Conservation (phyloP, 2,113 vertebrate genomes). For the Taurulus bubalis region DNA sequence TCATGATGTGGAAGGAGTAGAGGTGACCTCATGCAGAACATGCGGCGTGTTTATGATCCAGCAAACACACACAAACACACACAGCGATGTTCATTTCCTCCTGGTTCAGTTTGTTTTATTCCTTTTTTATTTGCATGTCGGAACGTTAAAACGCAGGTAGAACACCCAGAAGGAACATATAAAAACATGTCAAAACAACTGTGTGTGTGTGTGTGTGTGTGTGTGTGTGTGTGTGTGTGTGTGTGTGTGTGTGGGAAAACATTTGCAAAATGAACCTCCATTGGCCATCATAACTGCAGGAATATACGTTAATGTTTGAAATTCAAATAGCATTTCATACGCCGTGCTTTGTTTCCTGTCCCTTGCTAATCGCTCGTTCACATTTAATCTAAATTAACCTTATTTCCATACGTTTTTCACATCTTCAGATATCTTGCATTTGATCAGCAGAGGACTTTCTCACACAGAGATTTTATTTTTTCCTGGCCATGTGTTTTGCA, state of each 20-base stretch:
- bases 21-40: conserved; percentile 69
- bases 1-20: conserved; percentile 67
- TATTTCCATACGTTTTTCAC: conserved; percentile 20
- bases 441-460: conserved; percentile 4
- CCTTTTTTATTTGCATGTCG: neutral
- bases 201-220: neutral
- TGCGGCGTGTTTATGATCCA: conserved; percentile 8
- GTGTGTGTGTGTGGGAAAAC: neutral
- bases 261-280: neutral
- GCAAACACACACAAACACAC: neutral
- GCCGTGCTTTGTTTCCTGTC: neutral
- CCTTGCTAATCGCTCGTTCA: neutral
- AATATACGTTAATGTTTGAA: conserved; percentile 2
- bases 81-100: neutral
- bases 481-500: conserved; percentile 34
- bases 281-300: neutral
- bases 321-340: conserved; percentile 9
- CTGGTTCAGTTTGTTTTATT: neutral
- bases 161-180: conserved; percentile 17
- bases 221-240: no score
- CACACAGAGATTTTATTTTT: neutral
- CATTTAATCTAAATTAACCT: conserved; percentile 9
- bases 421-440: neutral
- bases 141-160: conserved; percentile 1
- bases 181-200: neutral